phyloP scores from a whole-genome alignment of 2,888 invertebrate genomes.

The Phaonia tiefii region DNA sequence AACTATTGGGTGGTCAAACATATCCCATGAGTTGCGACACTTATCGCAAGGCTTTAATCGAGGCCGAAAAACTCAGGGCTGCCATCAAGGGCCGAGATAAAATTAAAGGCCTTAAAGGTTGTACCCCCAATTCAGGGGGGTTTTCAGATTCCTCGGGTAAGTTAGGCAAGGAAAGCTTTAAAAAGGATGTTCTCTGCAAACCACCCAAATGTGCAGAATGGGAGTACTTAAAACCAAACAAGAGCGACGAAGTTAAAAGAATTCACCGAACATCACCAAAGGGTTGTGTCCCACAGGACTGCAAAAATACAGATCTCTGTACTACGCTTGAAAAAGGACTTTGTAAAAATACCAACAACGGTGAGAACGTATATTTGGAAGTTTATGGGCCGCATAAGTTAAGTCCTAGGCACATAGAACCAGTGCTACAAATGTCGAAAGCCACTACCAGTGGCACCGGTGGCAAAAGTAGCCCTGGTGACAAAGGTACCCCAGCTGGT shows the following conservation, averaged over 20 bases:
- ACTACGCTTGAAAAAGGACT: slow-evolving; percentile 4
- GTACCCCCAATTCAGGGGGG: background rate
- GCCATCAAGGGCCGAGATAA: slow-evolving; percentile 12
- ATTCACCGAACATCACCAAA: background rate
- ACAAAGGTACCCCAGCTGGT: background rate
- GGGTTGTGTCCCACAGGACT: slow-evolving; percentile 39
- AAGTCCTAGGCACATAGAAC: slow-evolving; percentile 22
- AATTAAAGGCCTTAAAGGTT: slow-evolving; percentile 1
- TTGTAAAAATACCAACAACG: background rate
- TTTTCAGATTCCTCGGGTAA: background rate
- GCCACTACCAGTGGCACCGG: background rate
- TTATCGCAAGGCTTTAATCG: slow-evolving; percentile 63
- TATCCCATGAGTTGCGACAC: slow-evolving; percentile 66
- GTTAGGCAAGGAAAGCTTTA: background rate
- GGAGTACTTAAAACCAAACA: slow-evolving; percentile 21
- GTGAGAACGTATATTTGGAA: background rate
- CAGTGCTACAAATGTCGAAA: background rate
- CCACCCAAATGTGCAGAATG: slow-evolving; percentile 27
- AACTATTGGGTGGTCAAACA: slow-evolving; percentile 46
- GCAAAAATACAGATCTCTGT: slow-evolving; percentile 43
- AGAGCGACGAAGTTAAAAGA: background rate
- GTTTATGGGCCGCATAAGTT: background rate
- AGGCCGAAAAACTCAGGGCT: slow-evolving; percentile 64
- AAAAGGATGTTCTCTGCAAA: slow-evolving; percentile 36
- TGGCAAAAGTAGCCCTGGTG: background rate